Base-by-base conservation (phyloP, 2,888 invertebrate species). In the Troilus luridus region DNA sequence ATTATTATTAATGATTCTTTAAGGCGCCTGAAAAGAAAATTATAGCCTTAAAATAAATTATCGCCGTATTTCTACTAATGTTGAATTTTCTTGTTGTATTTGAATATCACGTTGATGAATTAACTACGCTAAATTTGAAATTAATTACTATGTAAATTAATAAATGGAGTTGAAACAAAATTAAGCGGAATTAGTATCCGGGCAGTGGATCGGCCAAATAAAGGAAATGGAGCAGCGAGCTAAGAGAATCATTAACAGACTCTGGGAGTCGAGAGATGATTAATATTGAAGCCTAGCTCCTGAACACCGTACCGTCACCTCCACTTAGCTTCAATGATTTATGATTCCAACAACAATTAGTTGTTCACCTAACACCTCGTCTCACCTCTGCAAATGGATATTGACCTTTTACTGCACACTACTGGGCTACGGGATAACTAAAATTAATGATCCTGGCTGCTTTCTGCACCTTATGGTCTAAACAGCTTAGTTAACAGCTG, bases 371-470 rank as follows among this genome's bases (percentile, higher is more conserved):
- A n/a, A 85, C 85, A n/a, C 85, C n/a, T 54, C 12, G 1, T n/a
- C 9, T 85, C 56, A 54, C 56, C 56, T 41, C 41, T 56, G 56
- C 85, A 56, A 85, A 85, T 56, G 85, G 56, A 85, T 56, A 85
- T 21, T 85, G 85, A 58, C 85, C 56, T 54, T 14, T 85, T 54
- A 56, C 7, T 12, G 7, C 12, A 54, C 56, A 58, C 85, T 21
- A 7, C 56, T 85, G 21, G 81, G 81, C 81, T n/a, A 56, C n/a
- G n/a, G 85, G 85, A 1, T 85, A 58, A 85, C 85, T 56, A 85
- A 85, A n/a, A 85, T 85, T 85, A 85, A 85, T 85, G 85, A 85
- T 85, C 1, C 21, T 77, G 7, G 72, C 17, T 12, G n/a, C n/a
- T n/a, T 12, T 77, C 8, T 77, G 6, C 27, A 19, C 72, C 27